A percentile compares a stretch with the other conserved stretches of the same genome.
These are phyloP conservation scores for Drosophila dives DNA, from an alignment of 2,888 invertebrate genomes.

Conservation along the genomic window DNA sequence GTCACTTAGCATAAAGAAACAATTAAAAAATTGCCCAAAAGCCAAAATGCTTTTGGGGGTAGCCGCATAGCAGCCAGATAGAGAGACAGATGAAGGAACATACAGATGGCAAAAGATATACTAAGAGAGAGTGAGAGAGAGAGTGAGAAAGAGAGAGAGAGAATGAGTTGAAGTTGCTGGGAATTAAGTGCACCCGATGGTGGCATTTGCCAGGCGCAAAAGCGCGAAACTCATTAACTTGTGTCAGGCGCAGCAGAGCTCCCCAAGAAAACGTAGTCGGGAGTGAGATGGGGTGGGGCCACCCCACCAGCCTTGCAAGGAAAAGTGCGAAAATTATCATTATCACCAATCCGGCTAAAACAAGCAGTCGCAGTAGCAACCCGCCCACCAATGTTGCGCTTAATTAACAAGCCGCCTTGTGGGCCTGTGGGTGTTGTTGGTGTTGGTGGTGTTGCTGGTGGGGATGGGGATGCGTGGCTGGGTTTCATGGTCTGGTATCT, in stretches of 20 bases:
- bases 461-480: background rate
- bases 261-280: slow-evolving; percentile 23
- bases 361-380: slow-evolving; percentile 25
- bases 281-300: background rate
- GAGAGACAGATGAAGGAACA: slow-evolving; percentile 22
- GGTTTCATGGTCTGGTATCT: slow-evolving; percentile 4
- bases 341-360: slow-evolving; percentile 72
- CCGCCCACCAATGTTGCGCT: slow-evolving; percentile 78
- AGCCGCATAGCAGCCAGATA: slow-evolving; percentile 75
- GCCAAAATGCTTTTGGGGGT: slow-evolving; percentile 75
- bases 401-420: slow-evolving; percentile 75
- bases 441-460: background rate
- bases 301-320: slow-evolving; percentile 7
- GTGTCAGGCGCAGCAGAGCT: slow-evolving; percentile 71
- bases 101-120: background rate
- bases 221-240: slow-evolving; percentile 80
- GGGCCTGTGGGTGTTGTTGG: background rate
- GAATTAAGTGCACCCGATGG: slow-evolving; percentile 78
- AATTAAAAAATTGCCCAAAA: slow-evolving; percentile 80
- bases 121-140: background rate
- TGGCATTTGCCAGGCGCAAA: slow-evolving; percentile 74
- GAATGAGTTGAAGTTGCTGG: slow-evolving; percentile 37
- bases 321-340: slow-evolving; percentile 83
- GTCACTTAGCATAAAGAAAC: slow-evolving; percentile 83
- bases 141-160: background rate